Base-by-base conservation (phyloP, 2,888 invertebrate genomes). In the Myopa tessellatipennis region DNA sequence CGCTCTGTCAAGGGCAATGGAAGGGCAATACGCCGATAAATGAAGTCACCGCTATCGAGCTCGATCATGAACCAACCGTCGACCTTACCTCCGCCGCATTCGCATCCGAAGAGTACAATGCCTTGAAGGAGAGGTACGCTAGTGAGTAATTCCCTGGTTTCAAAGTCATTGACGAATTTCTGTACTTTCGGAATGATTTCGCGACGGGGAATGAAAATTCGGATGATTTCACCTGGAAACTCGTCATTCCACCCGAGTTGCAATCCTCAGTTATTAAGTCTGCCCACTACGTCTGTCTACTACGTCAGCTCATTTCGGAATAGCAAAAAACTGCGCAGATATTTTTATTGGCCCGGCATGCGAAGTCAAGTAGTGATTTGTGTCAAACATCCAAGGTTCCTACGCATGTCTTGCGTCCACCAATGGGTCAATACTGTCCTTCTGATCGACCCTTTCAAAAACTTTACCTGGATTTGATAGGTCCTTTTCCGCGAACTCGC, bases 401-500 rank as follows among this genome's bases (percentile, higher is more conserved):
- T 1, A 76, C 70, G 40, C 18, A 14, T 26, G 26, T 26, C 26
- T 26, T 26, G 26, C 26, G 26, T 26, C 26, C 26, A 26, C 26
- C 26, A 26, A 26, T 26, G 26, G 26, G 26, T 26, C 26, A 26
- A 26, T 26, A 26, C 26, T 26, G 26, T 26, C 26, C 26, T 26
- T 26, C 26, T 26, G 26, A 26, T 26, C 26, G 26, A 26, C 26
- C 26, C 26, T 26, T 26, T 26, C 26, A 26, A 26, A n/a, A 4
- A 52, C 61, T 6, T 72, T 77, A 45, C 80, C 80, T 67, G 14
- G 63, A 63, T 4, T 36, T 61, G 5, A 18, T 80, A 45, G 78
- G 78, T 4, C 80, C 79, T n/a, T 81, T 76, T 77, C 76, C 78
- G 4, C 71, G 81, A 0, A 76, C 80, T 0, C 76, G 75, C 26